Evolutionary conservation across 2,113 vertebrate genomes (phyloP).

Genomic region (Aythya baeri): DNA sequence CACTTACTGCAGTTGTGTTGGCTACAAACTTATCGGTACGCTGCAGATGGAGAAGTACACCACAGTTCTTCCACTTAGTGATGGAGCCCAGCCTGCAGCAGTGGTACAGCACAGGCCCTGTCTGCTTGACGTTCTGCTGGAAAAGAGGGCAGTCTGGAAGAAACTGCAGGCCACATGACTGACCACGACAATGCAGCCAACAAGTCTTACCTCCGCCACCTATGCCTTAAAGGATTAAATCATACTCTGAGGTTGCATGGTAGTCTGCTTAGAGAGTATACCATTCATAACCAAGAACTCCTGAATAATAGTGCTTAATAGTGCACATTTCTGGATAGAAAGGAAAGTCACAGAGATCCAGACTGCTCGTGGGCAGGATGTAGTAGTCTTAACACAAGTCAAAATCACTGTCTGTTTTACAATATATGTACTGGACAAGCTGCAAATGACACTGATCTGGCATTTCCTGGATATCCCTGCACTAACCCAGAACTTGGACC

Average conservation of each 20-base stretch:
- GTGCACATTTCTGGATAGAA: background rate
- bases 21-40: fast-evolving
- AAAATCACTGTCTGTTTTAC: background rate
- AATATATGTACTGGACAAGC: background rate
- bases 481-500: background rate
- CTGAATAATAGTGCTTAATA: background rate
- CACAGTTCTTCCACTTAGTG: background rate
- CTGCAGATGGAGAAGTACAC: background rate
- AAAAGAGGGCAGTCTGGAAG: background rate
- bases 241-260: fast-evolving
- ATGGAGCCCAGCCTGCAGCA: background rate
- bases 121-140: background rate
- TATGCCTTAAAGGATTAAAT: background rate
- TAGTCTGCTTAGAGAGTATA: background rate
- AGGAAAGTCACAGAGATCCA: background rate
- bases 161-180: background rate
- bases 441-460: background rate
- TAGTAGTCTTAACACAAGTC: background rate
- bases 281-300: background rate
- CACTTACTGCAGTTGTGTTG: background rate
- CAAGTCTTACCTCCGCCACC: background rate
- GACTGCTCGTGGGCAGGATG: background rate
- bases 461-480: background rate
- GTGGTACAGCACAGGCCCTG: background rate
- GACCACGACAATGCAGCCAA: background rate